Evolutionary conservation across 2,797 vertebrate species (phyloP), one percentile per base, ranked within the genome.

Genomic region (Myiotriccus ornatus): DNA sequence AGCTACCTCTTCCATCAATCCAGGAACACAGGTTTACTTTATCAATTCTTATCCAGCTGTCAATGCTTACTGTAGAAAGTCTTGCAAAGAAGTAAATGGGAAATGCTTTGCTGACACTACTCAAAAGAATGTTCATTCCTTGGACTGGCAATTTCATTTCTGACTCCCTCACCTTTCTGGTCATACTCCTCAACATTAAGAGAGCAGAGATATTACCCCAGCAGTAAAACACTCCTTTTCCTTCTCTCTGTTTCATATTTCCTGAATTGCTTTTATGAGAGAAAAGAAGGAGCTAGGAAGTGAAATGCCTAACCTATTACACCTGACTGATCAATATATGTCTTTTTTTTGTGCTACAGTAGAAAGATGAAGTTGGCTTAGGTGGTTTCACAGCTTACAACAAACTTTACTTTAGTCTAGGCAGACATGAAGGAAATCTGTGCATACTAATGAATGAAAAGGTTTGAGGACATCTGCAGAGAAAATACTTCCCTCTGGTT

Each of bases 41-140:
- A 76, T 85, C 75, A 89, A 17, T 83, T 87, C 75, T 57, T 41
- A 56, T 10, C 4, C 7, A 15, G 34, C 14, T 91, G 53, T 35
- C 60, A 76, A 78, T 24, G 9, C 13, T 70, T 64, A 50, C 47
- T 52, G 17, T 25, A 67, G 65, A 78, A 87, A 91, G 3, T 37
- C 34, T 71, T 85, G 28, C 27, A 32, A 46, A 74, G 53, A 77
- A 95, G 77, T 73, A 91, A 89, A 92, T 62, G 43, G 46, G 50
- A 87, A 96, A 82, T 55, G 73, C n/a, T 94, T 94, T 84, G 49
- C 68, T 91, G 84, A 94, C 71, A 71, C 34, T 80, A 87, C 53
- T 77, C 75, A 77, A 95, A 96, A 89, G 34, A 76, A 49, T 3
- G 9, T 18, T 78, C 16, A 41, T 50, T 91, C 43, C 75, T 91